These are phyloP conservation scores for Numenius phaeopus DNA, from an alignment of 2,797 vertebrate species.

Conservation along the genomic window DNA sequence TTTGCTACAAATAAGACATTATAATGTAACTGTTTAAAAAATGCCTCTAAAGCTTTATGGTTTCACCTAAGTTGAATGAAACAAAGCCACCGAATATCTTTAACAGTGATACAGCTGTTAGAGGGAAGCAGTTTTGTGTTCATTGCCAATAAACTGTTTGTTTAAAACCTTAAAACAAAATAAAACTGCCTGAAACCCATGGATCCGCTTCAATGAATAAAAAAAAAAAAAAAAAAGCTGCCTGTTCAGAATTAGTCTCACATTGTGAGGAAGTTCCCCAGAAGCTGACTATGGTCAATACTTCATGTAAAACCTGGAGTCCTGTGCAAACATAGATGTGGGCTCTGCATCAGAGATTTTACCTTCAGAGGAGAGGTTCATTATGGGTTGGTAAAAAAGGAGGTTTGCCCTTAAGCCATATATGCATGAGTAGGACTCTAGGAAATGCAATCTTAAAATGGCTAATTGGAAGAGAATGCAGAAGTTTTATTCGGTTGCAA, in stretches of 20 bases:
- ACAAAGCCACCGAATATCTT: not conserved
- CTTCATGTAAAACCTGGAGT: not conserved
- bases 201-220: not conserved
- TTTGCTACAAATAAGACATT: not conserved
- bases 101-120: not conserved
- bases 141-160: not conserved
- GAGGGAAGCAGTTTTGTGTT: not conserved
- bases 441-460: not conserved
- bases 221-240: not conserved
- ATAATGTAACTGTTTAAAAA: not conserved
- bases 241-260: not conserved
- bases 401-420: not conserved
- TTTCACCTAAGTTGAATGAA: not conserved
- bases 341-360: not conserved
- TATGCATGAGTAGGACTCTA: not conserved
- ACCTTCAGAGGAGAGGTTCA: not conserved
- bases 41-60: not conserved
- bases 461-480: constrained; percentile 12
- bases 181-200: not conserved
- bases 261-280: not conserved
- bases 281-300: not conserved
- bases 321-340: not conserved
- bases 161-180: not conserved
- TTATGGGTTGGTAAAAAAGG: not conserved
- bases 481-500: constrained; percentile 11